phyloP scores from a whole-genome alignment of 2,113 vertebrate genomes.

The Progne subis region DNA sequence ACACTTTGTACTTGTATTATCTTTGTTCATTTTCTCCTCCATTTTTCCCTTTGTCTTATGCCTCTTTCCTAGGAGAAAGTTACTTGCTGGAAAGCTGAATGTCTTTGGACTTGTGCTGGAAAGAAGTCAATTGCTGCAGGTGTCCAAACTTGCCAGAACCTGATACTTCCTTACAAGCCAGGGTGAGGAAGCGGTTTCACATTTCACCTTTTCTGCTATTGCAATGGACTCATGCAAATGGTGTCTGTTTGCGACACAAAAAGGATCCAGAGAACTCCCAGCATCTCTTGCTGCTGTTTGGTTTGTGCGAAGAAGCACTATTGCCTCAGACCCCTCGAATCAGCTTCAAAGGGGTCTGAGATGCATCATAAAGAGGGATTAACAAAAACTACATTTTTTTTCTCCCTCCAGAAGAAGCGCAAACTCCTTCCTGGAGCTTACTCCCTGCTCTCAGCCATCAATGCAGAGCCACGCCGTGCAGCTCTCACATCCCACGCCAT shows the following conservation, averaged over 20 bases:
- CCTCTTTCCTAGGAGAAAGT: background rate
- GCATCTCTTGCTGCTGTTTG: background rate
- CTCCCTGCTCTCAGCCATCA: background rate
- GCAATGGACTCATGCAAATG: background rate
- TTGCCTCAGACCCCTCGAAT: background rate
- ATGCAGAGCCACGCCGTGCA: background rate
- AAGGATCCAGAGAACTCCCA: background rate
- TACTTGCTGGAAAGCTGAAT: background rate
- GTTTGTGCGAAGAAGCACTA: background rate
- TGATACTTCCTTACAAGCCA: background rate
- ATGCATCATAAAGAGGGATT: background rate
- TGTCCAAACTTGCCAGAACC: background rate
- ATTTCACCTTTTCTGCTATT: background rate
- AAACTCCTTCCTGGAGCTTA: background rate
- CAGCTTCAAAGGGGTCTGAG: background rate
- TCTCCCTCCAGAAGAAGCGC: background rate
- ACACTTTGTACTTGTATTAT: background rate
- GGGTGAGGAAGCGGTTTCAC: background rate
- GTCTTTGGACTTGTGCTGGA: background rate
- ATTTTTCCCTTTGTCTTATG: background rate
- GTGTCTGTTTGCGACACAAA: background rate
- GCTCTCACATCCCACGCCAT: background rate
- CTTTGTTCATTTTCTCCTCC: background rate
- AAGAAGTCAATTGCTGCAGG: slow-evolving; percentile 16
- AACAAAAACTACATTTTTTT: background rate